Evolutionary conservation across 2,888 invertebrate genomes (phyloP), one percentile per base, ranked within the genome.

Genomic region (Caenorhabditis sp.): DNA sequence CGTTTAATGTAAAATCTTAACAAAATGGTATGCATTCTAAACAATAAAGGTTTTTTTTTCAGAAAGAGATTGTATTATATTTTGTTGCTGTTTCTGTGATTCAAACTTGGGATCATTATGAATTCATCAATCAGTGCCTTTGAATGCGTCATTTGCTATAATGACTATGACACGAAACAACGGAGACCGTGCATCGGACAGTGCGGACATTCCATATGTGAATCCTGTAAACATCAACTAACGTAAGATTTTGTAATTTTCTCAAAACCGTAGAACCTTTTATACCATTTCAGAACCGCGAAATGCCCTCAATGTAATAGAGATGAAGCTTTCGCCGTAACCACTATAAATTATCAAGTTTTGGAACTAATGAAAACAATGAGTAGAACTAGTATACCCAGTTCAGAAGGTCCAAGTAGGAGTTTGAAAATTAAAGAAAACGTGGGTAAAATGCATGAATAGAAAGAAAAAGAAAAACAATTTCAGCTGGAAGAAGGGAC

Each of bases 81-180:
- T 36, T 8, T 8, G 36, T 36, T n/a, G n/a, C n/a, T n/a, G n/a
- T n/a, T n/a, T n/a, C n/a, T n/a, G n/a, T 36, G 7, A 36, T 10
- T 10, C 36, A 36, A 36, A 36, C 36, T 36, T 36, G 36, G 10
- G 7, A 36, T 36, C 10, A 8, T 36, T 36, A 43, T 43, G 43
- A 43, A 43, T 43, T 14, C 43, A 10, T 36, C 36, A 56, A 56
- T 67, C 5, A 63, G 60, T 50, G 63, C 72, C 21, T 57, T 59
- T 12, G 74, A 74, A 50, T 74, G 74, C 38, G 67, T 67, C 49
- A 74, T 74, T 8, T 74, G 74, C 36, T 74, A 69, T n/a, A 64
- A 60, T n/a, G 74, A 70, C 23, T 74, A 70, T 25, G 69, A 74
- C 38, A 53, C 62, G 1, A 64, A 60, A 17, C 4, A 21, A 1